Percentiles rank a stretch among this genome's conserved stretches.
phyloP scores from a whole-genome alignment of 1,140 invertebrate genomes.

The Campoletis sonorensis region DNA sequence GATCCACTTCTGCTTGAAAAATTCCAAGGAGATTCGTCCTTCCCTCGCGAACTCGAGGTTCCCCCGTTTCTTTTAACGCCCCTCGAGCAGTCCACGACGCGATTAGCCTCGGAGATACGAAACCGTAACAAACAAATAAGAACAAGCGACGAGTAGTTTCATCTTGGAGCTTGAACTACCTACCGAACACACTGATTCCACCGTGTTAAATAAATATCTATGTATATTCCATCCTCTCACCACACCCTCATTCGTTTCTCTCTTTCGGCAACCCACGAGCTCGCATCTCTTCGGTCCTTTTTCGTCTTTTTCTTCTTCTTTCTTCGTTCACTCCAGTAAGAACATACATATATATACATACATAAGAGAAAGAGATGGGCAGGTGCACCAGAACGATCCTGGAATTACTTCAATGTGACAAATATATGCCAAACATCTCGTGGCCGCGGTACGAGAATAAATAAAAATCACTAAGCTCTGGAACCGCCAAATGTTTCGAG shows the following conservation, averaged over 20 bases:
- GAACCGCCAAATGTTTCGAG: constrained; percentile 32
- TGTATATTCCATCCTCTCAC: constrained; percentile 31
- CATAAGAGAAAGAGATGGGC: constrained; percentile 56
- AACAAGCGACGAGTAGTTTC: constrained; percentile 54
- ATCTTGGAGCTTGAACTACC: constrained; percentile 48
- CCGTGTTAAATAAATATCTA: background rate
- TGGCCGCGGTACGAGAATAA: constrained; percentile 43
- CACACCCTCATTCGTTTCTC: constrained; percentile 16
- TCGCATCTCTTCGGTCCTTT: background rate
- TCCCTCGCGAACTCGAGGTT: constrained; percentile 42
- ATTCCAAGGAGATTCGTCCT: constrained; percentile 66
- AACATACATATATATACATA: constrained; percentile 38
- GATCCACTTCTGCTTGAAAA: constrained; percentile 66
- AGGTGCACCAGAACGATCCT: constrained; percentile 65
- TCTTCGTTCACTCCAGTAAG: background rate
- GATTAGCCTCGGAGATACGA: constrained; percentile 70
- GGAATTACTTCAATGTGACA: constrained; percentile 75
- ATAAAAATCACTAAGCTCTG: constrained; percentile 7
- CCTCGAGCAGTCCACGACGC: constrained; percentile 45
- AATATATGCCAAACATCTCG: constrained; percentile 70
- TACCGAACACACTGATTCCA: constrained; percentile 31
- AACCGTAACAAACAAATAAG: constrained; percentile 70
- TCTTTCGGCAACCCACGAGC: constrained; percentile 43
- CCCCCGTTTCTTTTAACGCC: constrained; percentile 56
- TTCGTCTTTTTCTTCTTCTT: no score